Evolutionary conservation across 92 coral and sea anemone species (phyloP), one percentile per base, ranked within the genome.

Genomic region (Plumapathes pennacea): DNA sequence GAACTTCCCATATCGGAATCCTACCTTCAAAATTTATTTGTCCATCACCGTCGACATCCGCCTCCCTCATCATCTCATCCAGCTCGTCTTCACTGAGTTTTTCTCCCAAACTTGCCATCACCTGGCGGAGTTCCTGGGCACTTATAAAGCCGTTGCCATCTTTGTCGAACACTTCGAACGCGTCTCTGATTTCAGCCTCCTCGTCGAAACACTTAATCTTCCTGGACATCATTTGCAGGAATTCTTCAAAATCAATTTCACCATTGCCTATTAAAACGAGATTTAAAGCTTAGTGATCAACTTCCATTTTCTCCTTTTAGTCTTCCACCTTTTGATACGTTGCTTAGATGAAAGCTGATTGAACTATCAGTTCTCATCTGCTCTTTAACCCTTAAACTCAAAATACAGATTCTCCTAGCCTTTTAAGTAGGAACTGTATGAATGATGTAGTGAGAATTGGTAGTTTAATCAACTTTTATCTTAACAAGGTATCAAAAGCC

Each of bases 61-160:
- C 97, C 53, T 91, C 92, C 45, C 85, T 61, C 32, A 91, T 84
- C 83, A 91, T 88, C 45, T 84, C 92, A 41, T 91, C 91, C n/a
- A 91, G 60, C 31, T 91, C 97, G 22, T 91, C 97, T 25, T 88
- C 96, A 11, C 96, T 91, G 27, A 81, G 75, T 30, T 75, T 83
- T 51, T 91, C 96, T 0, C 97, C 97, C 5, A 87, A 82, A 43
- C 71, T 87, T 17, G 76, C 53, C 95, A 87, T 87, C 47, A 88
- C 84, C 14, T 76, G 95, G 42, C 74, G 63, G 12, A 91, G 85
- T 29, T 91, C 97, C 25, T 80, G 67, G n/a, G 86, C 71, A 54
- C 91, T 81, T 15, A 91, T 84, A 53, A 78, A 37, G 0, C 97
- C 97, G 23, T 89, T 65, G 13, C 82, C 90, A 62, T 80, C 81